Percentiles rank a stretch among this genome's conserved stretches.
Conservation (phyloP, 2,113 vertebrate genomes). For the Rhabdornis inornatus region DNA sequence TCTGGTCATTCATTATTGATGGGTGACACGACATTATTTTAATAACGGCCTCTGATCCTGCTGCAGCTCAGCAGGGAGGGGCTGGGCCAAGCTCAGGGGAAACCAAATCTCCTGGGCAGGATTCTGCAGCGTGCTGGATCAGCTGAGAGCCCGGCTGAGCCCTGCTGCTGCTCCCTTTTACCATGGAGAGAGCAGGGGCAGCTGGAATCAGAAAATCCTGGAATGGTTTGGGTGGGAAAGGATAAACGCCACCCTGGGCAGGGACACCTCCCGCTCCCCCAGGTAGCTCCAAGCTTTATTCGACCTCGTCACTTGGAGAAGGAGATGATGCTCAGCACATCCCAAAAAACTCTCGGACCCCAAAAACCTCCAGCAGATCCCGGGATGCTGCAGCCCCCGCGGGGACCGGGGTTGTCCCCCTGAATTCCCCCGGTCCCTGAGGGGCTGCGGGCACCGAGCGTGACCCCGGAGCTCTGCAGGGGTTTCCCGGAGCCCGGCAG, state of each 20-base stretch:
- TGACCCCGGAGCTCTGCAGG: neutral
- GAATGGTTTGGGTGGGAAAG: neutral
- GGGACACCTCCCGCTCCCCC: neutral
- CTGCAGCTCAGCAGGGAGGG: neutral
- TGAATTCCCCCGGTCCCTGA: too few relatives aligned
- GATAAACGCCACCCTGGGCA: neutral
- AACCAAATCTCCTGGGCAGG: neutral
- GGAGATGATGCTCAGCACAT: neutral
- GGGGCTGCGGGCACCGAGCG: rapidly evolving
- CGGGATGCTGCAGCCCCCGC: neutral
- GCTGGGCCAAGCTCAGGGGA: neutral
- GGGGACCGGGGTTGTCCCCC: neutral
- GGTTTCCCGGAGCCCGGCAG: neutral
- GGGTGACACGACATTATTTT: conserved; percentile 1
- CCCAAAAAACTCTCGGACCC: neutral
- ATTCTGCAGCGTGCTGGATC: neutral
- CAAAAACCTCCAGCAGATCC: rapidly evolving
- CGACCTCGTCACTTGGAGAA: rapidly evolving
- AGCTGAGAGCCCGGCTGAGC: neutral
- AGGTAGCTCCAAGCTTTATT: neutral
- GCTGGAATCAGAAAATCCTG: neutral
- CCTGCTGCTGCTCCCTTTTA: rapidly evolving
- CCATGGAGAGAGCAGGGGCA: rapidly evolving
- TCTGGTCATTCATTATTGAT: conserved; percentile 49
- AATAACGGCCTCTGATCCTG: conserved; percentile 25